Percentiles rank a stretch among this genome's conserved stretches.
These are phyloP conservation scores for Listronotus bonariensis DNA, from an alignment of 1,140 invertebrate species.

Conservation along the genomic window DNA sequence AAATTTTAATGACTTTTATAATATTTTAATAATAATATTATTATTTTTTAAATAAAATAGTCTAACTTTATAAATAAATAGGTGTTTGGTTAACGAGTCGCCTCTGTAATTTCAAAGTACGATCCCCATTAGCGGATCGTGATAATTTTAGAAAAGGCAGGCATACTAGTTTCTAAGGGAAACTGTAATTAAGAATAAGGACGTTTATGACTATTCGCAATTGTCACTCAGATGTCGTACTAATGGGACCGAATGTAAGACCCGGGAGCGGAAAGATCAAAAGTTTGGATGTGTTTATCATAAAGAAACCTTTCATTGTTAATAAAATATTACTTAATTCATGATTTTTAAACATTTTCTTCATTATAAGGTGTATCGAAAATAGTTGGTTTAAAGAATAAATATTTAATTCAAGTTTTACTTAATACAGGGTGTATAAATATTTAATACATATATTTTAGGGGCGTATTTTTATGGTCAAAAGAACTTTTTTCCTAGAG, in stretches of 20 bases:
- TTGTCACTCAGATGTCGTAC: conserved; percentile 32
- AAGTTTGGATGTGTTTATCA: conserved; percentile 8
- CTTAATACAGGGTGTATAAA: no score
- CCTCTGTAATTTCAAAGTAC: conserved; percentile 11
- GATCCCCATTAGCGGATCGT: conserved; percentile 32
- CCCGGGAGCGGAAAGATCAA: conserved; percentile 4
- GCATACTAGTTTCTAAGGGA: conserved; percentile 34
- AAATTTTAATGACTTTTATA: no score
- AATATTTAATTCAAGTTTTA: no score
- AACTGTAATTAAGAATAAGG: conserved; percentile 35
- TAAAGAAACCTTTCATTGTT: background rate
- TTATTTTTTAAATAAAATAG: no score
- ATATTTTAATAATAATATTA: no score
- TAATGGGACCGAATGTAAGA: conserved; percentile 16
- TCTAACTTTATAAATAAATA: no score
- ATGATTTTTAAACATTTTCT: background rate
- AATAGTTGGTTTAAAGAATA: no score
- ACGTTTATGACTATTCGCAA: conserved; percentile 29
- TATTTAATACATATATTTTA: no score
- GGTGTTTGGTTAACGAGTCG: conserved; percentile 9
- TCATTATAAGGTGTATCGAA: no score
- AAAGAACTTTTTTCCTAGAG: no score
- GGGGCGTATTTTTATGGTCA: no score
- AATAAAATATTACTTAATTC: background rate
- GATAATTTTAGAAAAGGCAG: conserved; percentile 36